Conservation (phyloP, 2,113 vertebrate genomes). For the Tyrannus savana region DNA sequence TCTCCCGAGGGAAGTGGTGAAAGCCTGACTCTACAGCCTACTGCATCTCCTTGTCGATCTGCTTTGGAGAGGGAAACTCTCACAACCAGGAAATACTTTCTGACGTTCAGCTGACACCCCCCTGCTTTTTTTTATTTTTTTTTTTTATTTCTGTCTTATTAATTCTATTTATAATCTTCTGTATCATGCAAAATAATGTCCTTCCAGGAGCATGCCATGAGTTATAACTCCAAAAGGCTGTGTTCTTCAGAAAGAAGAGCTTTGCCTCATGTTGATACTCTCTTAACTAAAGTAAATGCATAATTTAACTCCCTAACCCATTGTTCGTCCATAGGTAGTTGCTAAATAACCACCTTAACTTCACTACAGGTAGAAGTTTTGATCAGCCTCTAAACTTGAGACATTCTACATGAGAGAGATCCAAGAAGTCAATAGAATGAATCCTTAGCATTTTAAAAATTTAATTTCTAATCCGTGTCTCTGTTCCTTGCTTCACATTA, state of each 20-base stretch:
- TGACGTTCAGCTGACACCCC: conserved; percentile 28
- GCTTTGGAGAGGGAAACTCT: conserved; percentile 49
- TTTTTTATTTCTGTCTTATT: background rate
- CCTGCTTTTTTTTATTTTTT: background rate
- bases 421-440: background rate
- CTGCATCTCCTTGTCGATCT: conserved; percentile 51
- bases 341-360: conserved; percentile 1
- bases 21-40: conserved; percentile 59
- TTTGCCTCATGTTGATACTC: background rate
- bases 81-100: conserved; percentile 61
- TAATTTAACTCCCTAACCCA: background rate
- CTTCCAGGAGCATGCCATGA: background rate
- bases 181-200: background rate
- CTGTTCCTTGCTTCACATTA: background rate
- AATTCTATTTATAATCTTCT: conserved; percentile 43
- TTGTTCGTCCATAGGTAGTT: background rate
- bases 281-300: background rate
- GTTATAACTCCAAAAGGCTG: background rate
- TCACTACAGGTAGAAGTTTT: conserved; percentile 11
- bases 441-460: background rate
- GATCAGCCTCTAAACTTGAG: background rate
- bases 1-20: conserved; percentile 60
- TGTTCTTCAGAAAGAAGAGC: background rate
- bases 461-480: background rate
- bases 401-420: background rate